Conservation (phyloP, 2,797 vertebrate genomes). For the Moxostoma hubbsi region DNA sequence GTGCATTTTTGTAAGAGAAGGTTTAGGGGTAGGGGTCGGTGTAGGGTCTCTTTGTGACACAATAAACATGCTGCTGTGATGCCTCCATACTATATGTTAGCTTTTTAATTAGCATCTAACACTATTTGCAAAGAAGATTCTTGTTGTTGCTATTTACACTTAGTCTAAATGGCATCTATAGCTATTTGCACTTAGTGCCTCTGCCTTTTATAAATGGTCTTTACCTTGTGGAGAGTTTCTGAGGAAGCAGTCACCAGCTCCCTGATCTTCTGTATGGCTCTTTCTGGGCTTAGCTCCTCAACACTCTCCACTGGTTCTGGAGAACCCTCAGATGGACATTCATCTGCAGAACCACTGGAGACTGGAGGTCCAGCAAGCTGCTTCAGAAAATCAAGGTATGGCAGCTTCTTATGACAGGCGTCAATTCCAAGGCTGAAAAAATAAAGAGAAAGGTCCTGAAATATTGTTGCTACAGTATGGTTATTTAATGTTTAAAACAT, state of each 20-base stretch:
- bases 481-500: too few species aligned
- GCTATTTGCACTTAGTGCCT: too few species aligned
- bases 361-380: slow-evolving; percentile 58
- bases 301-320: slow-evolving; percentile 51
- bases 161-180: too few species aligned
- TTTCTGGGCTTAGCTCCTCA: slow-evolving; percentile 59
- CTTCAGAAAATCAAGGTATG: slow-evolving; percentile 74
- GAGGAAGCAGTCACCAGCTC: slow-evolving; percentile 60
- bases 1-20: too few species aligned
- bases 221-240: slow-evolving; percentile 68
- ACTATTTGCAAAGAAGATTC: too few species aligned
- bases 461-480: neutral
- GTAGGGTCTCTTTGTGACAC: too few species aligned
- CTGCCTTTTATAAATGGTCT: neutral
- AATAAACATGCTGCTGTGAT: too few species aligned
- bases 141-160: too few species aligned
- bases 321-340: slow-evolving; percentile 20
- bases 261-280: slow-evolving; percentile 65
- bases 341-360: slow-evolving; percentile 51
- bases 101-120: too few species aligned
- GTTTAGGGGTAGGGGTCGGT: too few species aligned
- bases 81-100: too few species aligned
- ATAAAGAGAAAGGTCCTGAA: neutral
- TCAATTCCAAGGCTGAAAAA: slow-evolving; percentile 71
- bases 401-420: slow-evolving; percentile 66